Percentiles rank a stretch among this genome's conserved stretches.
Evolutionary conservation across 2,797 vertebrate genomes (phyloP).

Genomic region (Sciurus vulgaris): DNA sequence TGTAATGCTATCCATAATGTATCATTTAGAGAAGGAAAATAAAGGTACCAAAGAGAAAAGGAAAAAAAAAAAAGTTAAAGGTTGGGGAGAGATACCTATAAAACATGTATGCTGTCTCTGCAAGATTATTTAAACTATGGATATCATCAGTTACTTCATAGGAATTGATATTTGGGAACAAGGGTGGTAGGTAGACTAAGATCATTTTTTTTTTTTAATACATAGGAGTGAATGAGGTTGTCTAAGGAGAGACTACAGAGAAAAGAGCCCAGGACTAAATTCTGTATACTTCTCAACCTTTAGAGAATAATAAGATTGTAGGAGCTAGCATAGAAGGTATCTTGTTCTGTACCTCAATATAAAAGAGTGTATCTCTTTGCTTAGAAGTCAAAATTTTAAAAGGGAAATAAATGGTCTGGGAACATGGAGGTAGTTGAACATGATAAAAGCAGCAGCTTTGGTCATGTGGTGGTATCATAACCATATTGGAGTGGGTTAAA

Average conservation of each 20-base stretch:
- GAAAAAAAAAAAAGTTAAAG: neutral
- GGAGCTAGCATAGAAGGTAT: neutral
- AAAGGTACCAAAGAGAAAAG: neutral
- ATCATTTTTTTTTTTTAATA: neutral
- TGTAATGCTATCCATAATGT: neutral
- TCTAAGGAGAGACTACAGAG: slow-evolving; percentile 34
- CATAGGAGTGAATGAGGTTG: neutral
- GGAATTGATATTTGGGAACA: neutral
- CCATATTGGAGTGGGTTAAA: neutral
- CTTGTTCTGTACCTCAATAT: neutral
- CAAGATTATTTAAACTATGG: neutral
- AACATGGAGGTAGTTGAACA: neutral
- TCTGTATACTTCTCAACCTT: neutral
- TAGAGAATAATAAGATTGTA: neutral
- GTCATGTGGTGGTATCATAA: neutral
- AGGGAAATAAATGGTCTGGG: neutral
- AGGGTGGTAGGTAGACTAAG: neutral
- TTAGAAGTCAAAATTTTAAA: neutral
- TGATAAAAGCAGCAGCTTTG: neutral
- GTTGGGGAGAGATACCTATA: neutral
- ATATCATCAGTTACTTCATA: neutral
- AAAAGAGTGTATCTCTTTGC: neutral
- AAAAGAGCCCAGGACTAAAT: neutral
- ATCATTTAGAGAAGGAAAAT: neutral
- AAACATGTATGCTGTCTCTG: neutral